phyloP scores from a whole-genome alignment of 1,140 invertebrate species.

The Vanessa atalanta region DNA sequence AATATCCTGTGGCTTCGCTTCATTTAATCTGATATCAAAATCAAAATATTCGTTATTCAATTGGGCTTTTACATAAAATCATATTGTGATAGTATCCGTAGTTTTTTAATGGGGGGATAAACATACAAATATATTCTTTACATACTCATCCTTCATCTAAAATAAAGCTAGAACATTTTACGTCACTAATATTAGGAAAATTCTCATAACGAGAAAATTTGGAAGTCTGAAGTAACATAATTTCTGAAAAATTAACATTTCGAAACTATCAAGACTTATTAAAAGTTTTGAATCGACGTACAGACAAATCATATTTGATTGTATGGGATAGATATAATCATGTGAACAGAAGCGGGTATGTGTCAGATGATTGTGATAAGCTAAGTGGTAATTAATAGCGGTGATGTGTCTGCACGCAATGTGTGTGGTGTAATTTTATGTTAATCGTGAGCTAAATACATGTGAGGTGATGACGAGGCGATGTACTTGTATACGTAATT shows the following conservation, averaged over 20 bases:
- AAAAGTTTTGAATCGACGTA: background rate
- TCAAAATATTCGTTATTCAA: too few species aligned
- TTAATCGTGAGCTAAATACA: slow-evolving; percentile 14
- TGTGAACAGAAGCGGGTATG: slow-evolving; percentile 23
- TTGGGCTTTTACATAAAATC: too few species aligned
- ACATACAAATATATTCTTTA: too few species aligned
- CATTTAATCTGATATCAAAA: background rate
- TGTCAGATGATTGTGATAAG: slow-evolving; percentile 25
- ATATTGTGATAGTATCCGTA: too few species aligned
- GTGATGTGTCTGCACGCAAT: slow-evolving; percentile 12
- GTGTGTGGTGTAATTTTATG: slow-evolving; percentile 13
- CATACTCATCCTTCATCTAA: too few species aligned
- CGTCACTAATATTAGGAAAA: too few species aligned
- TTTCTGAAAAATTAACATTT: too few species aligned
- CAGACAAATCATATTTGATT: slow-evolving; percentile 5
- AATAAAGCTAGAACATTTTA: too few species aligned
- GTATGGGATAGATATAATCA: slow-evolving; percentile 15
- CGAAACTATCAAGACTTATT: background rate
- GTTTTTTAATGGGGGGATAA: too few species aligned
- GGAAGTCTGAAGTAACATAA: too few species aligned
- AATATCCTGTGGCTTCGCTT: background rate
- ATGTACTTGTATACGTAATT: too few species aligned
- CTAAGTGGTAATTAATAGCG: slow-evolving; percentile 15
- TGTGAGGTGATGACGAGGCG: background rate
- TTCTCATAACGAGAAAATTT: too few species aligned